These are phyloP conservation scores for Neuroterus valhalla DNA, from an alignment of 1,140 invertebrate genomes.

Conservation along the genomic window DNA sequence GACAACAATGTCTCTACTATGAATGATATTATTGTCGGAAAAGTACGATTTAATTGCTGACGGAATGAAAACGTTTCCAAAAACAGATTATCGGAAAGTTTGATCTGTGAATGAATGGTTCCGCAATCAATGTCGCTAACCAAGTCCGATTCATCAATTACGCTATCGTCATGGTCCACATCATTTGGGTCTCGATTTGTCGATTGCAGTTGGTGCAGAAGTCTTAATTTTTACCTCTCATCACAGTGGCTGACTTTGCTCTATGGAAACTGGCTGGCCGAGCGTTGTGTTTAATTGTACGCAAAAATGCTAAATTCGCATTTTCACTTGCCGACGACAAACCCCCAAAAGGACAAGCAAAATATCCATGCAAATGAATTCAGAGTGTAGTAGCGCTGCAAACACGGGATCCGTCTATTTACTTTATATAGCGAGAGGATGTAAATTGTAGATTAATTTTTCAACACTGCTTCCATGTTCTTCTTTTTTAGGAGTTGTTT, in stretches of 20 bases:
- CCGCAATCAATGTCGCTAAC: slow-evolving; percentile 28
- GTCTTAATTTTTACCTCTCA: slow-evolving; percentile 25
- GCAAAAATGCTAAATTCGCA: slow-evolving; percentile 51
- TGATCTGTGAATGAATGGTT: slow-evolving; percentile 21
- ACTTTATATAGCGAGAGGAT: not conserved
- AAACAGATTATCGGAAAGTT: slow-evolving; percentile 29
- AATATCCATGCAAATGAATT: too few species aligned
- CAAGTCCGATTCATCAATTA: slow-evolving; percentile 26
- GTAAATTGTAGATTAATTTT: too few species aligned
- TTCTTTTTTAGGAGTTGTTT: too few species aligned
- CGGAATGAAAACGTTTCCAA: slow-evolving; percentile 19
- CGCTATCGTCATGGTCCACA: slow-evolving; percentile 19
- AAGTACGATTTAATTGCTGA: not conserved
- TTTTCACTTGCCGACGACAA: slow-evolving; percentile 41
- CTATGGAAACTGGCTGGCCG: not conserved
- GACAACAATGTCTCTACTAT: not conserved
- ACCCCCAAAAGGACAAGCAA: not conserved
- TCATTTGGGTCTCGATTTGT: slow-evolving; percentile 19
- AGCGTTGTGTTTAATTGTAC: slow-evolving; percentile 47
- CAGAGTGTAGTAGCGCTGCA: not conserved
- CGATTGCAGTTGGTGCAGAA: not conserved
- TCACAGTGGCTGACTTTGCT: slow-evolving; percentile 40
- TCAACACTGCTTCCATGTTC: too few species aligned
- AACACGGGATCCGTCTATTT: not conserved
- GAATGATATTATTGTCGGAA: slow-evolving; percentile 1